Percentiles rank a stretch among this genome's conserved stretches.
Conservation (phyloP, 2,113 vertebrate genomes). For the Cebus imitator region DNA sequence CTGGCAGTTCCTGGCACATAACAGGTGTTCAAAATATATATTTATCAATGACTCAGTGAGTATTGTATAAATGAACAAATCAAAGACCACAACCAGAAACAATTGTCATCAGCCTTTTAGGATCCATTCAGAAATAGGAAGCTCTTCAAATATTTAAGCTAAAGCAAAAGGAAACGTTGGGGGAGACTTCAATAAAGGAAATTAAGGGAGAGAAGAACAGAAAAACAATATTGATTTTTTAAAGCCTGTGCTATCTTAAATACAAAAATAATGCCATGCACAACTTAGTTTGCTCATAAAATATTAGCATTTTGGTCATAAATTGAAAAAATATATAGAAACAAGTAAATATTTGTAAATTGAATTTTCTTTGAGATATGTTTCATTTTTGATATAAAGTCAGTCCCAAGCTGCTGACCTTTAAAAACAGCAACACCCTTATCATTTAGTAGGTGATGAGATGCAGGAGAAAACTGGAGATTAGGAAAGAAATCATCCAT, state of each 20-base stretch:
- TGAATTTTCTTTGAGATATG: conserved; percentile 54
- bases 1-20: neutral
- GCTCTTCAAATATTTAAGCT: neutral
- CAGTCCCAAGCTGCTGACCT: neutral
- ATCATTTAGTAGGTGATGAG: neutral
- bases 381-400: conserved; percentile 35
- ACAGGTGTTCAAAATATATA: neutral
- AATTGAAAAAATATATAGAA: conserved; percentile 48
- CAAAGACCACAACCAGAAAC: neutral
- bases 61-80: neutral
- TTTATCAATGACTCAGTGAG: neutral
- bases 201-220: neutral
- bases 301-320: conserved; percentile 42
- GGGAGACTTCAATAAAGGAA: neutral
- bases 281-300: conserved; percentile 17
- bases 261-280: neutral
- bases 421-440: conserved; percentile 8
- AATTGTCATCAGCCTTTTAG: neutral
- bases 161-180: neutral
- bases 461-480: neutral
- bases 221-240: neutral
- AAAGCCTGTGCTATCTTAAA: neutral
- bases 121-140: neutral
- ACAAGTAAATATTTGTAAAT: conserved; percentile 61
- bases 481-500: neutral